These are phyloP conservation scores for Odontomachus brunneus DNA, from an alignment of 1,140 invertebrate species.

Conservation along the genomic window DNA sequence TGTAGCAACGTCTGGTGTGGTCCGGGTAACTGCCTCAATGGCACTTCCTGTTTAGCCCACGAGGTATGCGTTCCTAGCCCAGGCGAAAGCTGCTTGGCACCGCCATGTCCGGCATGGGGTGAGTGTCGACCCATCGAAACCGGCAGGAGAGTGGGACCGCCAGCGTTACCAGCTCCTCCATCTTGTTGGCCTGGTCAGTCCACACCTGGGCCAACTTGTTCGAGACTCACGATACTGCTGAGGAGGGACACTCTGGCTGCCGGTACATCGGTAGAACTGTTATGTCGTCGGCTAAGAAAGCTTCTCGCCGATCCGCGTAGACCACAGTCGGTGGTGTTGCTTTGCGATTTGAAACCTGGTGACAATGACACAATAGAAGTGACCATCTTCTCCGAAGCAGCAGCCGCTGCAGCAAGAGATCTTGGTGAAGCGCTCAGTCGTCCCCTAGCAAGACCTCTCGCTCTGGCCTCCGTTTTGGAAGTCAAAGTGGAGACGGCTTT, in stretches of 20 bases:
- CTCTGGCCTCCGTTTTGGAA: slow-evolving; percentile 91
- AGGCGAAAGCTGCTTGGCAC: slow-evolving; percentile 91
- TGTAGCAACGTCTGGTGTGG: slow-evolving; percentile 96
- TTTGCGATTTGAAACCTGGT: slow-evolving; percentile 92
- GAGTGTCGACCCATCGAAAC: slow-evolving; percentile 92
- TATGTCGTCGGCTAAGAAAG: slow-evolving; percentile 89
- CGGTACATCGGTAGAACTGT: slow-evolving; percentile 90
- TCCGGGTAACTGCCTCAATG: slow-evolving; percentile 91
- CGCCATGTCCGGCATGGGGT: slow-evolving; percentile 92
- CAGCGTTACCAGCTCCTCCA: slow-evolving; percentile 89
- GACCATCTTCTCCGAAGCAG: slow-evolving; percentile 88
- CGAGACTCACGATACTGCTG: slow-evolving; percentile 90
- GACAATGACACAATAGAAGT: slow-evolving; percentile 94
- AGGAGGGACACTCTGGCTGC: slow-evolving; percentile 88
- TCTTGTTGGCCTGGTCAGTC: slow-evolving; percentile 93
- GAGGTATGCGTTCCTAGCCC: slow-evolving; percentile 92
- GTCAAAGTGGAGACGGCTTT: slow-evolving; percentile 91
- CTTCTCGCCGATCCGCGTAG: slow-evolving; percentile 87
- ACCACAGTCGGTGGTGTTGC: slow-evolving; percentile 88
- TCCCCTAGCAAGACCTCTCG: slow-evolving; percentile 85
- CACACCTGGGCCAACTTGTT: slow-evolving; percentile 88
- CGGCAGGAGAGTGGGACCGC: slow-evolving; percentile 90
- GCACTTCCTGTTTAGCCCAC: slow-evolving; percentile 81
- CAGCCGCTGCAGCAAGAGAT: slow-evolving; percentile 88
- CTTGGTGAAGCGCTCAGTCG: slow-evolving; percentile 90